A percentile compares a stretch with the other conserved stretches of the same genome.
Evolutionary conservation across 2,888 invertebrate species (phyloP).

Genomic region (Nephrotoma appendiculata): DNA sequence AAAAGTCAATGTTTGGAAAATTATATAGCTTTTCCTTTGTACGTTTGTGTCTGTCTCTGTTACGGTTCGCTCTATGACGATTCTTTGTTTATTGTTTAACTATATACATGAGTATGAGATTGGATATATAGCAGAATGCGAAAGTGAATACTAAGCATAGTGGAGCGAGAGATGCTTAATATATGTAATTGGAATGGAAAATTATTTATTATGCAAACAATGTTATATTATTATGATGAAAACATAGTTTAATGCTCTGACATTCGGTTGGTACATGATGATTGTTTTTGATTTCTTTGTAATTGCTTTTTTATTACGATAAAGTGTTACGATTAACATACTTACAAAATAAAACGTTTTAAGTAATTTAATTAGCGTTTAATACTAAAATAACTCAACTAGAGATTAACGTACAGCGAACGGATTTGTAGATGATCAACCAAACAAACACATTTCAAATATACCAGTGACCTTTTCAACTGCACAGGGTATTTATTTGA

Average conservation of each 20-base stretch:
- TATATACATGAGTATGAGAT: no score
- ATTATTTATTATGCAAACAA: background rate
- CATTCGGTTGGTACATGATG: background rate
- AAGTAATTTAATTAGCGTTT: no score
- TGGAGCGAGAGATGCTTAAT: background rate
- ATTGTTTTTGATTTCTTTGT: background rate
- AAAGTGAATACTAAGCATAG: background rate
- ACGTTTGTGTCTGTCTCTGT: background rate
- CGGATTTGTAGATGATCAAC: no score
- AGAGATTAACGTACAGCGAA: no score
- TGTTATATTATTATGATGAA: background rate
- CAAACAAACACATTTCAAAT: no score
- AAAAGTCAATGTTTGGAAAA: background rate
- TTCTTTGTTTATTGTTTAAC: background rate
- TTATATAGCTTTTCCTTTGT: background rate
- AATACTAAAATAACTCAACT: no score
- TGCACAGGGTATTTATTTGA: no score
- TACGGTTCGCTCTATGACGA: background rate
- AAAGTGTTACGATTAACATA: background rate
- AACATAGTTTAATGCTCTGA: background rate
- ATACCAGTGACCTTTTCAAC: no score
- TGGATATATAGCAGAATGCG: background rate
- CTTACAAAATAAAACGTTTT: background rate
- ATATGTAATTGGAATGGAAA: background rate
- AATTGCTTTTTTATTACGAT: background rate